A percentile compares a stretch with the other conserved stretches of the same genome.
phyloP scores from a whole-genome alignment of 2,113 vertebrate species.

The Heptranchias perlo region DNA sequence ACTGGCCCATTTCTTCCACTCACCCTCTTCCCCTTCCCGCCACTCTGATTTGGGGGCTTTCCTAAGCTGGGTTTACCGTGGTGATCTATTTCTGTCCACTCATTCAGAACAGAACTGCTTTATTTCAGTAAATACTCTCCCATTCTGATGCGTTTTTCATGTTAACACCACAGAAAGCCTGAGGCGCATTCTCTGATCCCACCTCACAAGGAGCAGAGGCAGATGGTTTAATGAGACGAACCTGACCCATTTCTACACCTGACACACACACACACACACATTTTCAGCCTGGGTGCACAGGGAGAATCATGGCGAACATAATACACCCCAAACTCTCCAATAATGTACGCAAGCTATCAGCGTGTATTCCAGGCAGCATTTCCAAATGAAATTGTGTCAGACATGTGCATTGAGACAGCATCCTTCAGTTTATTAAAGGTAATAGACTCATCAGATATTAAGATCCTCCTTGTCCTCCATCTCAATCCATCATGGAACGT shows the following conservation, averaged over 20 bases:
- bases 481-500: slow-evolving; percentile 47
- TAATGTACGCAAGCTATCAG: slow-evolving; percentile 21
- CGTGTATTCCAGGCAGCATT: slow-evolving; percentile 39
- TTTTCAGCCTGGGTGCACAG: neutral
- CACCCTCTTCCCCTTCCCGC: neutral
- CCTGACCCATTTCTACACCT: slow-evolving; percentile 26
- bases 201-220: slow-evolving; percentile 47
- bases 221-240: slow-evolving; percentile 29
- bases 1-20: too few species aligned
- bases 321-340: neutral
- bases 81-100: slow-evolving; percentile 43
- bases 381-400: slow-evolving; percentile 42
- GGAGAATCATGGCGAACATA: neutral
- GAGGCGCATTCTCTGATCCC: slow-evolving; percentile 59
- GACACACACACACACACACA: neutral
- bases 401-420: slow-evolving; percentile 45
- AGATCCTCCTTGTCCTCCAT: slow-evolving; percentile 42
- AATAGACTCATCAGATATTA: slow-evolving; percentile 43
- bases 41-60: neutral
- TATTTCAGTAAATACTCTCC: slow-evolving; percentile 35
- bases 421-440: slow-evolving; percentile 44
- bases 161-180: slow-evolving; percentile 66
- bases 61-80: neutral
- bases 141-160: slow-evolving; percentile 68
- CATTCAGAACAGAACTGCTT: slow-evolving; percentile 40